These are phyloP conservation scores for Oreortyx pictus DNA, from an alignment of 2,797 vertebrate genomes.

Conservation along the genomic window DNA sequence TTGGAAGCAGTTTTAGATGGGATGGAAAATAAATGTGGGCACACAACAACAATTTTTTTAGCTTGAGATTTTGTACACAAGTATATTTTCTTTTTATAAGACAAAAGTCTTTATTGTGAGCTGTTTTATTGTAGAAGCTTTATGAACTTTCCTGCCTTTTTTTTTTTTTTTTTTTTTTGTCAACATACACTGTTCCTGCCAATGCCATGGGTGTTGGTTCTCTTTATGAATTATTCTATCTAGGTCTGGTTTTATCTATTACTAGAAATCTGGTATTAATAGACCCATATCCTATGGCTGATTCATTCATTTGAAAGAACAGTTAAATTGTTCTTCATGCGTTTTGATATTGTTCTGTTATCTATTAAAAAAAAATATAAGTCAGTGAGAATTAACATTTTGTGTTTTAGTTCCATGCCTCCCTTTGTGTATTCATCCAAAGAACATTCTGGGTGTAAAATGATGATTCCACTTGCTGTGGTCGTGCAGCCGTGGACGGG, in stretches of 20 bases:
- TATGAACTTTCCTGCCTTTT: not conserved
- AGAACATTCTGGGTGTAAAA: conserved; percentile 18
- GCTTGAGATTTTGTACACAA: not conserved
- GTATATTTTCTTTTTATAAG: not conserved
- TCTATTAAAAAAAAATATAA: not conserved
- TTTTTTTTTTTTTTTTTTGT: not conserved
- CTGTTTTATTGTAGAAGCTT: not conserved
- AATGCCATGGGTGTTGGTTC: not conserved
- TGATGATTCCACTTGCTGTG: not conserved
- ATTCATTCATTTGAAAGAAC: not conserved
- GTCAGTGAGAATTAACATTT: not conserved
- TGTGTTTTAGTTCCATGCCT: not conserved
- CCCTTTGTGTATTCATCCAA: not conserved
- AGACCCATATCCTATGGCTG: not conserved
- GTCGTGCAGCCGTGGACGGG: not conserved
- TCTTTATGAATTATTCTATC: not conserved
- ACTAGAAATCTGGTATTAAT: not conserved
- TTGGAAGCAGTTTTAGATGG: not conserved
- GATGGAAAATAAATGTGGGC: not conserved
- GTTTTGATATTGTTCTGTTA: not conserved
- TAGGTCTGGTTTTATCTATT: not conserved
- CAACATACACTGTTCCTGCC: not conserved
- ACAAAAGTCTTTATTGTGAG: not conserved
- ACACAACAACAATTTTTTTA: not conserved
- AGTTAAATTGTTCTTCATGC: not conserved